phyloP scores from a whole-genome alignment of 2,113 vertebrate genomes.

The Passer domesticus region DNA sequence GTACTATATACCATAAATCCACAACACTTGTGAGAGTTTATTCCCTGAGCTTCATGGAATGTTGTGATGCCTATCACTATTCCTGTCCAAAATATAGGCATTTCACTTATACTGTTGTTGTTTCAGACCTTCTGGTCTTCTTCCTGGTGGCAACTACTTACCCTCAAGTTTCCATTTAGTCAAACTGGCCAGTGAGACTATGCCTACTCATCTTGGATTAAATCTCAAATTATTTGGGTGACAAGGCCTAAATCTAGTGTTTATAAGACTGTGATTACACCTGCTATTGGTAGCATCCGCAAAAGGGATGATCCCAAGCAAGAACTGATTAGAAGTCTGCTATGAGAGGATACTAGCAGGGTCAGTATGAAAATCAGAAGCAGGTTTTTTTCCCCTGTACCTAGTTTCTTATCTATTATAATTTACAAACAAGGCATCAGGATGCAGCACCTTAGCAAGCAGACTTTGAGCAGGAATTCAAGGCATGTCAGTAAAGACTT shows the following conservation, averaged over 20 bases:
- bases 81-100: neutral
- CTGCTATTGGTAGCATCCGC: neutral
- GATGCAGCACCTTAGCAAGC: neutral
- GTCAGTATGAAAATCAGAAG: neutral
- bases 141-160: neutral
- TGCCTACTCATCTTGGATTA: neutral
- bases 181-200: neutral
- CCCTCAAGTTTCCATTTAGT: neutral
- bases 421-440: neutral
- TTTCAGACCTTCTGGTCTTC: neutral
- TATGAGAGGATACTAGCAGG: neutral
- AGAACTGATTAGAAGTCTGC: neutral
- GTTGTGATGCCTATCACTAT: neutral
- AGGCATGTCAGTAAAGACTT: neutral
- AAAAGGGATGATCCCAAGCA: neutral
- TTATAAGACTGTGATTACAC: neutral
- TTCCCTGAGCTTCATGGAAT: neutral
- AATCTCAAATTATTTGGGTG: neutral
- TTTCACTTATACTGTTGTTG: neutral
- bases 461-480: neutral
- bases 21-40: neutral
- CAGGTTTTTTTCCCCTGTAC: accelerated
- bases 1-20: neutral
- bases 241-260: neutral
- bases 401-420: neutral